A percentile compares a stretch with the other conserved stretches of the same genome.
Evolutionary conservation across 2,797 vertebrate genomes (phyloP).

Genomic region (Petrocephalus schoutedeni): DNA sequence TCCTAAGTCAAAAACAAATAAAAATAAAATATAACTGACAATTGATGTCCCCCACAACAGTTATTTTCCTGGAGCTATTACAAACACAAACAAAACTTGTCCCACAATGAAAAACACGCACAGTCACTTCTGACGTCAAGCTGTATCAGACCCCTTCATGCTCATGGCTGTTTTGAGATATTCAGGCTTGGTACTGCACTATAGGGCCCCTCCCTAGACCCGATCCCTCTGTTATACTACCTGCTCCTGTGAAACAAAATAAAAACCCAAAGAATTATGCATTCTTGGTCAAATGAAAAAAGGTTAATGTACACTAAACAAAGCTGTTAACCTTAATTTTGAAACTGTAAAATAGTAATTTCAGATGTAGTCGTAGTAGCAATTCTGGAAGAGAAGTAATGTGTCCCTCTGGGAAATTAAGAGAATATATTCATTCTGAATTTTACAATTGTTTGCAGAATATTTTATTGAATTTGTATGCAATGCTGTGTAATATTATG

Average conservation of each 20-base stretch:
- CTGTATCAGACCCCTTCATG: neutral
- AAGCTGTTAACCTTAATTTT: neutral
- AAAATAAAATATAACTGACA: neutral
- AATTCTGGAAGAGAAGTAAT: neutral
- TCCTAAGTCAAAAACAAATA: neutral
- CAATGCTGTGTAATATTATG: neutral
- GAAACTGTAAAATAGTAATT: neutral
- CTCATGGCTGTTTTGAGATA: neutral
- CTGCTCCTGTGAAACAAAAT: neutral
- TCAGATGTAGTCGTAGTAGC: neutral
- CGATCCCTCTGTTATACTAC: neutral
- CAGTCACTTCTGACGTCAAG: neutral
- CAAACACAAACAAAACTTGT: neutral
- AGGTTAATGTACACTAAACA: neutral
- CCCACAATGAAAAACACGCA: neutral
- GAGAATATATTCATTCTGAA: neutral
- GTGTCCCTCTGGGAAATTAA: neutral
- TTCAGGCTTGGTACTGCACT: neutral
- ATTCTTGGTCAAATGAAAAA: neutral
- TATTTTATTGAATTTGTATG: neutral
- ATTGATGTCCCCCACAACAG: neutral
- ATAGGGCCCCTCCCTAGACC: neutral
- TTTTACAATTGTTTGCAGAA: neutral
- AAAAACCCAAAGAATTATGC: neutral
- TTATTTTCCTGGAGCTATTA: neutral